Conservation (phyloP, 2,888 invertebrate species). For the Troides aeacus region DNA sequence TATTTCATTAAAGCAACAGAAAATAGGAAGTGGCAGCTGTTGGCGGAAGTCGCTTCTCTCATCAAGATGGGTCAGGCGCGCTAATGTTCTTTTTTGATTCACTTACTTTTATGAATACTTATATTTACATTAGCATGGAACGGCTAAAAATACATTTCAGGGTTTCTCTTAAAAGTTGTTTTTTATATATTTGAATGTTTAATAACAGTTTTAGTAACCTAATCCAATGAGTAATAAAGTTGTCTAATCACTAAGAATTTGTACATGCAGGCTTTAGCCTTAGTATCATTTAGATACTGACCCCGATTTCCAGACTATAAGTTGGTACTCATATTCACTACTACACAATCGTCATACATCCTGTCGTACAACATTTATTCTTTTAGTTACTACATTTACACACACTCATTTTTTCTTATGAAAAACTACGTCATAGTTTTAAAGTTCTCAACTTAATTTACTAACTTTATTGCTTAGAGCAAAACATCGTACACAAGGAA, state of each 20-base stretch:
- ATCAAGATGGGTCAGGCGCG: constrained; percentile 21
- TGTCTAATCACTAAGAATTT: too few species aligned
- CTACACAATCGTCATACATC: too few species aligned
- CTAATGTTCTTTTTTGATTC: constrained; percentile 18
- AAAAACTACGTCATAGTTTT: not conserved
- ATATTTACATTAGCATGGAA: constrained; percentile 64
- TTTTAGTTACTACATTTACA: too few species aligned
- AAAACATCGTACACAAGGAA: constrained; percentile 11
- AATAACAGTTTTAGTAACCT: too few species aligned
- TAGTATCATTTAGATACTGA: too few species aligned
- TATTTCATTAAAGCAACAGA: constrained; percentile 7
- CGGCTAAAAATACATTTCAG: constrained; percentile 32
- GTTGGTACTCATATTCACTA: too few species aligned
- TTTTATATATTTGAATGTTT: not conserved
- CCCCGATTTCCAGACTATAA: too few species aligned
- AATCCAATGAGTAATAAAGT: too few species aligned
- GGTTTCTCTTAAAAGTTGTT: not conserved
- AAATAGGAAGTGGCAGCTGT: constrained; percentile 12
- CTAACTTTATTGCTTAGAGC: constrained; percentile 4
- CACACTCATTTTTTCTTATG: too few species aligned
- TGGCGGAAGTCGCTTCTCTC: constrained; percentile 4
- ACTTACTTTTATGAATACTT: constrained; percentile 75
- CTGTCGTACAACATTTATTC: too few species aligned
- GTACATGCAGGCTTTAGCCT: too few species aligned
- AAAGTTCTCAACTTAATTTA: not conserved